Evolutionary conservation across 2,888 invertebrate genomes (phyloP).

Genomic region (Caenorhabditis drosophilae): DNA sequence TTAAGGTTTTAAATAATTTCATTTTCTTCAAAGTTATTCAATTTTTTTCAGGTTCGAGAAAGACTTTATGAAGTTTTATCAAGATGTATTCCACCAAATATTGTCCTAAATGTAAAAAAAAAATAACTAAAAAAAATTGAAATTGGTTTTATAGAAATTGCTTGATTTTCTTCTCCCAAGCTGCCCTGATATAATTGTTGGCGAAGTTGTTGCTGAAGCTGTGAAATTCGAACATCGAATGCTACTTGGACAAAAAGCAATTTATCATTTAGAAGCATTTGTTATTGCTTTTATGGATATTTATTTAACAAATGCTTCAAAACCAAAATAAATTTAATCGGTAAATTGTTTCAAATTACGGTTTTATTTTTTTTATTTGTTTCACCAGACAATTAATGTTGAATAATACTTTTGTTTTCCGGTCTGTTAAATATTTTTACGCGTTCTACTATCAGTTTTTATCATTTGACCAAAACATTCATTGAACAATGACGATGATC

Average conservation of each 20-base stretch:
- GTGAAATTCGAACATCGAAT: slow-evolving; percentile 90
- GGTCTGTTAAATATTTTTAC: too few relatives aligned
- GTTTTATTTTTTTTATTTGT: too few relatives aligned
- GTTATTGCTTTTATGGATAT: slow-evolving; percentile 93
- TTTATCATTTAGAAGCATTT: slow-evolving; percentile 96
- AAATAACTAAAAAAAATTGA: background rate
- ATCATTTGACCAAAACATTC: too few relatives aligned
- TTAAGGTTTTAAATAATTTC: slow-evolving; percentile 18
- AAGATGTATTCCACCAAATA: slow-evolving; percentile 89
- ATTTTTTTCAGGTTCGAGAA: slow-evolving; percentile 78
- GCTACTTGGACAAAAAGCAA: slow-evolving; percentile 81
- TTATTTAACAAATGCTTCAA: slow-evolving; percentile 72
- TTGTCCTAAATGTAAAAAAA: slow-evolving; percentile 81
- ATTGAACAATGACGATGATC: too few relatives aligned
- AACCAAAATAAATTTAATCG: slow-evolving; percentile 11
- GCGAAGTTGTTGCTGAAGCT: slow-evolving; percentile 82
- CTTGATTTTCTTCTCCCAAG: slow-evolving; percentile 79
- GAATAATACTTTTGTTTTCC: too few relatives aligned
- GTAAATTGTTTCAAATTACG: background rate
- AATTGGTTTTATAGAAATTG: slow-evolving; percentile 24
- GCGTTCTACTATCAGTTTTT: too few relatives aligned
- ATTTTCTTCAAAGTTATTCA: background rate
- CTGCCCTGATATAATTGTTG: slow-evolving; percentile 82
- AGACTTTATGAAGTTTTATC: slow-evolving; percentile 89
- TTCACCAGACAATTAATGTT: too few relatives aligned